Percentiles rank a stretch among this genome's conserved stretches.
Conservation (phyloP, 2,888 invertebrate species). For the Blastobasis lacticolella region DNA sequence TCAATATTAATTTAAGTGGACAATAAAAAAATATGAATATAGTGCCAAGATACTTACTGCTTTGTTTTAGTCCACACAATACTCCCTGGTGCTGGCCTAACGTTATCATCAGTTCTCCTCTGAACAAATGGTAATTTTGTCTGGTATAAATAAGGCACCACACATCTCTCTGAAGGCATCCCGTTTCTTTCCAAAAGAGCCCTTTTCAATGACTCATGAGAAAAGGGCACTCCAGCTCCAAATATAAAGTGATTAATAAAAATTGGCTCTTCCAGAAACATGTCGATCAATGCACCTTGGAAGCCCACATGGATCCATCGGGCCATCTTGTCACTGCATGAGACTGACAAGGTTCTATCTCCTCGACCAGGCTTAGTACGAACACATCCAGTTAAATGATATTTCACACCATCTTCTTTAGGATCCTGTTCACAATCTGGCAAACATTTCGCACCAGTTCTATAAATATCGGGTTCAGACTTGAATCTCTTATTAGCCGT, state of each 20-base stretch:
- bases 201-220: constrained; percentile 71
- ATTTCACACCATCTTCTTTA: constrained; percentile 68
- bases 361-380: constrained; percentile 95
- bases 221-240: constrained; percentile 79
- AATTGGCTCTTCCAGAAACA: constrained; percentile 79
- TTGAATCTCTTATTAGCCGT: constrained; percentile 27
- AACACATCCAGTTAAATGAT: constrained; percentile 81
- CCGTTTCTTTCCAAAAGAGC: constrained; percentile 57
- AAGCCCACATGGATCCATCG: constrained; percentile 91
- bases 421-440: constrained; percentile 72
- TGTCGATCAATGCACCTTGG: constrained; percentile 86
- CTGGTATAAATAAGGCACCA: constrained; percentile 37
- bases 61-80: constrained; percentile 46
- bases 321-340: constrained; percentile 95
- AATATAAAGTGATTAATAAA: constrained; percentile 81
- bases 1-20: no score
- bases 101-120: constrained; percentile 25
- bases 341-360: constrained; percentile 89
- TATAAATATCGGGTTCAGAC: constrained; percentile 56
- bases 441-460: constrained; percentile 94
- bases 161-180: constrained; percentile 9
- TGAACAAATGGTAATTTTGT: constrained; percentile 32
- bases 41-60: constrained; percentile 30
- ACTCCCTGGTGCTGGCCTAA: constrained; percentile 44
- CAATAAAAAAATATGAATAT: no score